Evolutionary conservation across 1,140 invertebrate genomes (phyloP), one percentile per base, ranked within the genome.

Genomic region (Drosophila tani): DNA sequence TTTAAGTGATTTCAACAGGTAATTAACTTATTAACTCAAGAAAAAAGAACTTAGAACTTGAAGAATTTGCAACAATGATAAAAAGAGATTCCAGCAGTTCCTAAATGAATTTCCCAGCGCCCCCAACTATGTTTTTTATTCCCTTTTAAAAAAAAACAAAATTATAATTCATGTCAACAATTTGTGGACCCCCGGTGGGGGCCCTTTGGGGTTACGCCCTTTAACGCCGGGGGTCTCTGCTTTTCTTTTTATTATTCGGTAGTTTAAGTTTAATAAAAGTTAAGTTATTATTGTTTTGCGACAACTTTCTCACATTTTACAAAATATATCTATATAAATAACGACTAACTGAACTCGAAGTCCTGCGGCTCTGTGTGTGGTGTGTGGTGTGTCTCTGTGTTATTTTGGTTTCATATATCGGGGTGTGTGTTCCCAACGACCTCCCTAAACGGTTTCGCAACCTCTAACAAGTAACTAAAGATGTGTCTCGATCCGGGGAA

Each of bases 301-400:
- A 77, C 56, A 69, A 68, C 9, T 53, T 47, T 75, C 45, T 75
- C 45, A 66, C 24, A 53, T 45, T 69, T 71, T 76, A 76, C 24
- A 76, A 76, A 76, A 74, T 64, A 75, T 75, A 64, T 74, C 43
- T 74, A 62, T 57, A 67, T 57, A 67, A 58, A 67, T 58, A 67
- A 76, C 74, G 51, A 56, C 43, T 60, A 56, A 57, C 63, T 56
- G 38, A 70, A 60, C 65, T 62, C 45, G 50, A 69, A 19, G 66
- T 78, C 53, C 55, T 46, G 24, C 50, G 32, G 68, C 17, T 59
- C 15, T 55, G 29, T 45, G 21, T 53, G n/a, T 49, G 45, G n/a
- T n/a, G n/a, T n/a, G n/a, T n/a, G 1, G 21, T 24, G 21, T 50
- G 21, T 53, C 27, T 29, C 14, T 59, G 47, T 35, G 29, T 15